Percentiles rank a stretch among this genome's conserved stretches.
Evolutionary conservation across 1,140 invertebrate species (phyloP).

Genomic region (Lucilia cuprina): DNA sequence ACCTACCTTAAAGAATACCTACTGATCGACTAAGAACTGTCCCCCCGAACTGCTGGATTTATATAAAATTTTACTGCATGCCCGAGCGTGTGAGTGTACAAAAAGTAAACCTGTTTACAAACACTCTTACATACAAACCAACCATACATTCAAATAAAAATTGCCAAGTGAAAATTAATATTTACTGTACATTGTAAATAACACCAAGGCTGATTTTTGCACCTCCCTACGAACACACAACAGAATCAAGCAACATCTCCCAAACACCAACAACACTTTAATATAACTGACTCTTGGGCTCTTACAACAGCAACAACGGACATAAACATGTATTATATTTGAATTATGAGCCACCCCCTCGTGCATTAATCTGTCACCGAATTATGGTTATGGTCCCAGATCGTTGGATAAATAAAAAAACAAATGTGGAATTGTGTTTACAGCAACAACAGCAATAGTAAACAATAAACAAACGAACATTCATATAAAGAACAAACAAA

Average conservation of each 20-base stretch:
- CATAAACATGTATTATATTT: slow-evolving; percentile 16
- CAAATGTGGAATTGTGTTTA: neutral
- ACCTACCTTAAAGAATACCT: too few species aligned
- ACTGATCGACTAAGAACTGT: neutral
- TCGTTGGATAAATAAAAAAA: slow-evolving; percentile 11
- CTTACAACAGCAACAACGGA: neutral
- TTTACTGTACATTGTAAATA: slow-evolving; percentile 34
- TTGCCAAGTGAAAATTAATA: slow-evolving; percentile 31
- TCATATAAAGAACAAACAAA: slow-evolving; percentile 4
- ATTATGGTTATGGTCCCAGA: slow-evolving; percentile 24
- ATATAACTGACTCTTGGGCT: neutral
- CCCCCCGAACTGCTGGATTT: too few species aligned
- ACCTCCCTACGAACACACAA: neutral
- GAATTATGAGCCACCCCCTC: slow-evolving; percentile 31
- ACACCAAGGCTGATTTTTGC: slow-evolving; percentile 19
- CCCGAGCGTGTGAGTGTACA: neutral
- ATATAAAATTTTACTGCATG: too few species aligned
- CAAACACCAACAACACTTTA: neutral
- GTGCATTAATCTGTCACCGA: slow-evolving; percentile 32
- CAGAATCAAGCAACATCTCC: too few species aligned
- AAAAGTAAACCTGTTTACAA: neutral
- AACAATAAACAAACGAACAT: neutral
- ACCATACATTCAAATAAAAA: neutral
- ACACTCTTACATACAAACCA: neutral
- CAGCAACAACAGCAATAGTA: neutral